phyloP scores from a whole-genome alignment of 1,140 invertebrate genomes.

The Cotesia vestalis region DNA sequence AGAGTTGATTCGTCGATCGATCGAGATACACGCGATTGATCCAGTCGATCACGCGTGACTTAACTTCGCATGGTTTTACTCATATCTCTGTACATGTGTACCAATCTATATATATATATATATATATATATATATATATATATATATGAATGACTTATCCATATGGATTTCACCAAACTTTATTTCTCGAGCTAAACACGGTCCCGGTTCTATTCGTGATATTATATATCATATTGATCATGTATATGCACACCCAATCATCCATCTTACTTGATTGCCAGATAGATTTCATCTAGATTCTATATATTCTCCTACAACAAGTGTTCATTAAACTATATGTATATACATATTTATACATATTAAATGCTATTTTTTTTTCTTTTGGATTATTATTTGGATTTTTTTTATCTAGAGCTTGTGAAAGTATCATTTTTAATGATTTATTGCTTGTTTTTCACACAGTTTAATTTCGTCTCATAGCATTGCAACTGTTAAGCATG shows the following conservation, averaged over 20 bases:
- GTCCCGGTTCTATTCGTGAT: background rate
- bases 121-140: too few species aligned
- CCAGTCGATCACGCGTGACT: constrained; percentile 34
- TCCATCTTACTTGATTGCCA: constrained; percentile 5
- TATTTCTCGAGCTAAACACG: constrained; percentile 4
- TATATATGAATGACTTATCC: constrained; percentile 5
- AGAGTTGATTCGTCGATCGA: constrained; percentile 15
- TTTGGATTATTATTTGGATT: too few species aligned
- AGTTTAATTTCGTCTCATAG: too few species aligned
- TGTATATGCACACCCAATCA: constrained; percentile 11
- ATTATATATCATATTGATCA: constrained; percentile 2
- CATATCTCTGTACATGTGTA: constrained; percentile 27
- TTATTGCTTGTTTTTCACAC: too few species aligned
- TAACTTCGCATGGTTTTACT: background rate
- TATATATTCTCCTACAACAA: too few species aligned
- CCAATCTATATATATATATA: background rate
- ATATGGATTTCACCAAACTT: constrained; percentile 26
- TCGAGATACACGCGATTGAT: constrained; percentile 32
- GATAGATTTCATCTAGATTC: background rate
- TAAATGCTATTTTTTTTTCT: too few species aligned
- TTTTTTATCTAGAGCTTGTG: too few species aligned
- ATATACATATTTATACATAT: too few species aligned
- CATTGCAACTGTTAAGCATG: too few species aligned
- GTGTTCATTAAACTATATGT: too few species aligned
- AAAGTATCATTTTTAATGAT: too few species aligned